Base-by-base conservation (phyloP, 37 sponge, comb jelly and placozoan genomes). In the Oscarella lobularis region DNA sequence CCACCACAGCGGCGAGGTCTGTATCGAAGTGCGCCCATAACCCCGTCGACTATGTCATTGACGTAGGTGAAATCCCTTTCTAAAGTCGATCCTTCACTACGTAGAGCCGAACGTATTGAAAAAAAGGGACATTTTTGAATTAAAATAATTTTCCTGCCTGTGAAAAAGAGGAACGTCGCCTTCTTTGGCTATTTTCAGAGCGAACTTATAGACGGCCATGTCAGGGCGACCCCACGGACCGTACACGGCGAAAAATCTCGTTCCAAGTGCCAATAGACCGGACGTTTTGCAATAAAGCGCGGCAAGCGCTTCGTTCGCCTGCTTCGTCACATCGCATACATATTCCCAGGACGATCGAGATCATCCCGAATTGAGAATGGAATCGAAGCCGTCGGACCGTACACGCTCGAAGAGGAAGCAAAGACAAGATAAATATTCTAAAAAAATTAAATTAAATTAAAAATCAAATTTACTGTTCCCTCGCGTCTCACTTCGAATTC, bases 181-280 rank as follows among this genome's bases (percentile, higher is more conserved):
- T 48, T 20, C 60, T 27, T 48, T 48, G 14, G 20, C 14, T 48
- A 48, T 48, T 20, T 48, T 48, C 14, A 27, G 14, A 27, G 85
- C 39, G 54, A 81, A 80, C 39, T 83, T 80, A 76, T 86, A 90
- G 27, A 83, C 87, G 65, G 90, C 90, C 90, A 90, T 90, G 73
- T 90, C 90, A 4, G 87, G 90, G 37, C 90, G 31, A 1, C 90
- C 90, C 90, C 90, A 90, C 2, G 90, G 87, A 0, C 90, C 90
- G 37, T 90, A 90, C 39, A 90, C 90, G 9, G 90, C 83, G 41
- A 90, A 90, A 40, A 86, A 78, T 0, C 90, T 67, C 0, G 86
- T 75, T 0, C 87, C 90, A 27, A 90, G 34, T 5, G 74, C 36
- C 67, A 20, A 31, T 66, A 83, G 27, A 31, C 38, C 39, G 41